Percentiles rank a stretch among this genome's conserved stretches.
Conservation (phyloP, 2,113 vertebrate genomes). For the Mesocricetus auratus region DNA sequence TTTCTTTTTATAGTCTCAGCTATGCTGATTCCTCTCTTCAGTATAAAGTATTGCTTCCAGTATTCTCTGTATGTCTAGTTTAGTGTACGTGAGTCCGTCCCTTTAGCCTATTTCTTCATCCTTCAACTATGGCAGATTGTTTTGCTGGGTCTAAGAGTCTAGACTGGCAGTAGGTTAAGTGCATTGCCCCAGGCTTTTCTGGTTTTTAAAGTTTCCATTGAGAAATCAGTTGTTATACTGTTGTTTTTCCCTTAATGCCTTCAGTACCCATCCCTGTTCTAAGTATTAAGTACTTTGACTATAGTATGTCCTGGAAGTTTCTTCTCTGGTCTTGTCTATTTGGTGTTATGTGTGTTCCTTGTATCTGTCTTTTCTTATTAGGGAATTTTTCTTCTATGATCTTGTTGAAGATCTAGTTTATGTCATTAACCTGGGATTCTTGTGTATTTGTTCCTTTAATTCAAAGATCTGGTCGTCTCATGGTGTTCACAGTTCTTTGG, state of each 20-base stretch:
- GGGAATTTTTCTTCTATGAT: background rate
- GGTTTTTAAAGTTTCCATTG: background rate
- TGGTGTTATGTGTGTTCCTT: background rate
- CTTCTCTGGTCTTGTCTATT: background rate
- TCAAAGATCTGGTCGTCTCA: background rate
- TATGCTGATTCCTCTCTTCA: background rate
- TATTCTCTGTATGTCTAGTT: background rate
- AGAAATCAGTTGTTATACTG: background rate
- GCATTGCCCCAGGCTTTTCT: background rate
- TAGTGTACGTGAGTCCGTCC: too few species aligned
- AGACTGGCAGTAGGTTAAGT: background rate
- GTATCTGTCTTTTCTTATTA: background rate
- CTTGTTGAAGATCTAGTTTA: background rate
- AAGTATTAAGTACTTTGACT: background rate
- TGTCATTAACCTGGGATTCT: background rate
- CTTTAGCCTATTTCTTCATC: background rate
- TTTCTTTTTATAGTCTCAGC: background rate
- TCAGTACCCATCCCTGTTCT: background rate
- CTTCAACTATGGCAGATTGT: background rate
- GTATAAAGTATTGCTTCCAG: background rate
- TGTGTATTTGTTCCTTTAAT: background rate
- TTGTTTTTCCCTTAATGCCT: background rate
- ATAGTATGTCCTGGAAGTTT: background rate
- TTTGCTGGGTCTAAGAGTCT: background rate
- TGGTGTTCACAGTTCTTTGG: background rate